These are phyloP conservation scores for Lochmaea crataegi DNA, from an alignment of 2,888 invertebrate genomes.

Conservation along the genomic window DNA sequence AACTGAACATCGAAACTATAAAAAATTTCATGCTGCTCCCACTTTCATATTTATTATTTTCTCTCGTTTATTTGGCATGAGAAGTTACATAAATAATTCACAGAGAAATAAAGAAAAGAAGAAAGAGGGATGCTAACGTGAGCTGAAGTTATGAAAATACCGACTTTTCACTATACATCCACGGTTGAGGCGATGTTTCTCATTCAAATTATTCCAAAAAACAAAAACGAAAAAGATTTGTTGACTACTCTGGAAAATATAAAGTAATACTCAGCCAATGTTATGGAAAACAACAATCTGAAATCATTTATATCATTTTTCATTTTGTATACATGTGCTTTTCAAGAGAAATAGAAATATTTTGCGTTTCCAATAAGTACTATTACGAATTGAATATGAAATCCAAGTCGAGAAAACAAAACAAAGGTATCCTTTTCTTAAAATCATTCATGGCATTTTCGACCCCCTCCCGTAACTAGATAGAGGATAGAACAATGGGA, in stretches of 20 bases:
- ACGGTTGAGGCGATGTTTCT: slow-evolving; percentile 14
- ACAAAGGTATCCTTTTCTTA: too few species aligned
- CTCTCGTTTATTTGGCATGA: slow-evolving; percentile 8
- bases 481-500: too few species aligned
- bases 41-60: slow-evolving; percentile 21
- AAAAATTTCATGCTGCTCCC: slow-evolving; percentile 10
- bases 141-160: slow-evolving; percentile 21
- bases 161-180: slow-evolving; percentile 21
- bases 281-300: slow-evolving; percentile 1
- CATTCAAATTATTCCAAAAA: slow-evolving; percentile 10
- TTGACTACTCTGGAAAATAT: background rate
- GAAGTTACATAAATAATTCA: slow-evolving; percentile 21
- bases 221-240: background rate
- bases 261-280: background rate
- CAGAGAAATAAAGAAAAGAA: slow-evolving; percentile 8
- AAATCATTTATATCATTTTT: background rate
- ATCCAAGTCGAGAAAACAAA: too few species aligned
- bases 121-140: background rate
- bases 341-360: too few species aligned
- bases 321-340: background rate
- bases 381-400: too few species aligned
- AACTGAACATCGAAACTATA: slow-evolving; percentile 9
- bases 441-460: too few species aligned
- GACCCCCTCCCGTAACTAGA: too few species aligned
- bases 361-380: too few species aligned